These are phyloP conservation scores for Nymphalis urticae DNA, from an alignment of 2,888 invertebrate species.

Conservation along the genomic window DNA sequence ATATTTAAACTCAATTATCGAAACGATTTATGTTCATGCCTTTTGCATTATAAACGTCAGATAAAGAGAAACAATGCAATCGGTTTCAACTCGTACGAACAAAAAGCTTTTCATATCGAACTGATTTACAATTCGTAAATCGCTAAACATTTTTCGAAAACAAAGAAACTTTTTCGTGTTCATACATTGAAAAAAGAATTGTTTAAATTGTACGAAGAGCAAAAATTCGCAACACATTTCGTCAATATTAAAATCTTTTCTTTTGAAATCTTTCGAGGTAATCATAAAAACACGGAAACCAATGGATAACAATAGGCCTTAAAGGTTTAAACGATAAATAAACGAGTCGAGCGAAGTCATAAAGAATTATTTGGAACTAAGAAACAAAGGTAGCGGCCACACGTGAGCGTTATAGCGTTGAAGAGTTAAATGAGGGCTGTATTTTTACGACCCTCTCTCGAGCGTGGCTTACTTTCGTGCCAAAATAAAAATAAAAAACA, in stretches of 20 bases:
- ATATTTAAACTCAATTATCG: too few species aligned
- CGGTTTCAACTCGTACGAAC: too few species aligned
- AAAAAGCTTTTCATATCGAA: too few species aligned
- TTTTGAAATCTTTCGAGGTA: neutral
- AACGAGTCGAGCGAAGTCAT: constrained; percentile 7
- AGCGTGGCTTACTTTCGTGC: neutral
- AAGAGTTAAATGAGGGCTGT: constrained; percentile 9
- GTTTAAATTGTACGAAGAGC: too few species aligned
- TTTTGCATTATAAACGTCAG: too few species aligned
- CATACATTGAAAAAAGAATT: too few species aligned
- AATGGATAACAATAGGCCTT: constrained; percentile 18
- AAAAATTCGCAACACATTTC: neutral
- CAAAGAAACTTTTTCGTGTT: too few species aligned
- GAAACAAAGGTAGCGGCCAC: constrained; percentile 26
- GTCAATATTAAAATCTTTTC: neutral
- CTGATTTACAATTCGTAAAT: too few species aligned
- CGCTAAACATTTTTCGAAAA: too few species aligned
- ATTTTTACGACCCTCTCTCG: constrained; percentile 14
- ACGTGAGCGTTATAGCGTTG: constrained; percentile 25
- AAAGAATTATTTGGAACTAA: constrained; percentile 9
- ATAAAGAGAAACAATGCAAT: too few species aligned
- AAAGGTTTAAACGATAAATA: constrained; percentile 11
- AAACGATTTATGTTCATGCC: too few species aligned
- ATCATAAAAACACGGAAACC: constrained; percentile 2
- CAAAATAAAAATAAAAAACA: neutral